A percentile compares a stretch with the other conserved stretches of the same genome.
Evolutionary conservation across 2,113 vertebrate species (phyloP).

Genomic region (Smithornis capensis): DNA sequence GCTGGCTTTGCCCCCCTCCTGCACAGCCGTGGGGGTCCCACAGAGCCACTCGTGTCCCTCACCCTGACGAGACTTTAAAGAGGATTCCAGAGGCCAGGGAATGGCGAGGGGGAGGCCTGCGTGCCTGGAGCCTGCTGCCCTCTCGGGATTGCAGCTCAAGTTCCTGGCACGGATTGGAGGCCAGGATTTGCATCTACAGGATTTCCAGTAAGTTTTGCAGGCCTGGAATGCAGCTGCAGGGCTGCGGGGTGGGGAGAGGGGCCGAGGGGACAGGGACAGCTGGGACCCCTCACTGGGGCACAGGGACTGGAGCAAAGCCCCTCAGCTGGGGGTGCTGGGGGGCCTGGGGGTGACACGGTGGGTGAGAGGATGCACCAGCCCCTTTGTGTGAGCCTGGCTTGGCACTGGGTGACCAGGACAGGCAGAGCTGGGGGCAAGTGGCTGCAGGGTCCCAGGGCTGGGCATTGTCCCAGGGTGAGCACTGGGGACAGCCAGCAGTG

Average conservation of each 20-base stretch:
- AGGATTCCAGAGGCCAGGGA: neutral
- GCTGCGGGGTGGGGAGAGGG: neutral
- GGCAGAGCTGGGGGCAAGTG: neutral
- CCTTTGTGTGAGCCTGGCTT: fast-evolving
- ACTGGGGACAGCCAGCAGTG: neutral
- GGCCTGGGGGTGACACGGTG: fast-evolving
- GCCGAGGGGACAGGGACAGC: fast-evolving
- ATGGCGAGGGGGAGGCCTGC: neutral
- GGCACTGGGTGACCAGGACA: neutral
- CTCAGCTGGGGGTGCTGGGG: neutral
- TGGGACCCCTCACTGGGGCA: fast-evolving
- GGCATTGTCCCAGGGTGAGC: neutral
- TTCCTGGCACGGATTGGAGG: conserved; percentile 40
- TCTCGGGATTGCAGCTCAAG: conserved; percentile 40
- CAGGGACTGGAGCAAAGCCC: fast-evolving
- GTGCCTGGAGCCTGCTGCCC: conserved; percentile 2
- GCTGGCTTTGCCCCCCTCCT: neutral
- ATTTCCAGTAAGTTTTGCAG: conserved; percentile 64
- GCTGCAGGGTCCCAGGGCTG: neutral
- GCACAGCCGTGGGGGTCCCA: fast-evolving
- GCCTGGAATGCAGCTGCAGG: neutral
- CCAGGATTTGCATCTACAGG: conserved; percentile 27
- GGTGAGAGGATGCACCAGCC: too few species aligned
- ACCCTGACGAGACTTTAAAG: neutral
- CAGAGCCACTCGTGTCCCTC: neutral